A percentile compares a stretch with the other conserved stretches of the same genome.
These are phyloP conservation scores for Sylvilagus bachmani DNA, from an alignment of 2,113 vertebrate species.

Conservation along the genomic window DNA sequence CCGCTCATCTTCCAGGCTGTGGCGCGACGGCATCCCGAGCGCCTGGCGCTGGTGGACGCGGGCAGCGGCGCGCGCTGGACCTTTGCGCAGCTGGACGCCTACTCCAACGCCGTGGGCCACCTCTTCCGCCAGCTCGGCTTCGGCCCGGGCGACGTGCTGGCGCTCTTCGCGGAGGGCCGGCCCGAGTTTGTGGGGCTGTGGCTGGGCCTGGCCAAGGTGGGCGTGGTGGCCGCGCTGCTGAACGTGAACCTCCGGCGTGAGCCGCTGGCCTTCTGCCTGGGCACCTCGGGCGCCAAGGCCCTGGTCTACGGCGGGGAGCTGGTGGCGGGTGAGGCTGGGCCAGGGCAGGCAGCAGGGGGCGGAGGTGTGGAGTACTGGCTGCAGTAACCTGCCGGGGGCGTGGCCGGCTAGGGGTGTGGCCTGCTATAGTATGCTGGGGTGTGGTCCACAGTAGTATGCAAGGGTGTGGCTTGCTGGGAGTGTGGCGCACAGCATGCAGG, in stretches of 20 bases:
- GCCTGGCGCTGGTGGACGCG: conserved; percentile 92
- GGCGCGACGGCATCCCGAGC: conserved; percentile 89
- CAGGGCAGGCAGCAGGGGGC: neutral
- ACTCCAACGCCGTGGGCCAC: conserved; percentile 91
- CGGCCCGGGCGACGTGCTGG: conserved; percentile 91
- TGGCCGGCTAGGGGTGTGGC: too few species aligned
- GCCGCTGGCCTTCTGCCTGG: conserved; percentile 92
- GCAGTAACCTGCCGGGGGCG: too few species aligned
- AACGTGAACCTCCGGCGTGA: conserved; percentile 94
- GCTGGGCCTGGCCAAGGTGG: conserved; percentile 94
- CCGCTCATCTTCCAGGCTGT: conserved; percentile 91
- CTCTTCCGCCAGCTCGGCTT: conserved; percentile 90
- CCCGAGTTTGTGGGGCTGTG: conserved; percentile 94
- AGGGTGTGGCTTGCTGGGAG: too few species aligned
- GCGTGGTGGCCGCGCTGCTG: conserved; percentile 93
- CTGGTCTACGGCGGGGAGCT: conserved; percentile 94
- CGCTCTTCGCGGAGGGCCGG: conserved; percentile 94
- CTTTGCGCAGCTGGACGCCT: conserved; percentile 90
- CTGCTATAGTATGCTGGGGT: too few species aligned
- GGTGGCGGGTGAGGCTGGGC: conserved; percentile 88
- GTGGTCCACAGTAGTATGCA: too few species aligned
- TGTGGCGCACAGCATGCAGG: too few species aligned
- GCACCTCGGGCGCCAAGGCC: conserved; percentile 90
- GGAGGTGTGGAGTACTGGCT: neutral
- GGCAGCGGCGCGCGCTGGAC: conserved; percentile 91